Base-by-base conservation (phyloP, 1,140 invertebrate genomes). In the Belonocnema kinseyi region DNA sequence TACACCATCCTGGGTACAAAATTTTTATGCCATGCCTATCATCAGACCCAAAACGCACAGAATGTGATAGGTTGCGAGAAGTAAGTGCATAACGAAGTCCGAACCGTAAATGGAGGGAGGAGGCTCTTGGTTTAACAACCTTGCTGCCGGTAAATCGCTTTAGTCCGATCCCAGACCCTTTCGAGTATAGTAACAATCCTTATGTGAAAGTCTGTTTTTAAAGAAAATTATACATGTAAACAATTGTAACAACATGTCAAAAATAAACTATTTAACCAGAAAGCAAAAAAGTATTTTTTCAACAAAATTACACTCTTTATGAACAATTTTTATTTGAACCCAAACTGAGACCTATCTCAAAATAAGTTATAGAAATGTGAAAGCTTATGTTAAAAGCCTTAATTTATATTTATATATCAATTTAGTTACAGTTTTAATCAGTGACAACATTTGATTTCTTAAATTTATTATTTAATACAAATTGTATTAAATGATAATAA, bases 131-230 rank as follows among this genome's bases (percentile, higher is more conserved):
- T 77, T 78, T 54, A 72, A 73, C 72, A 33, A 70, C 77, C 79
- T 73, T 80, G 80, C 77, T 78, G 79, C 78, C 82, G 80, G 79
- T 66, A 82, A 84, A 76, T 78, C 72, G 26, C 80, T 79, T 84
- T 84, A 84, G 82, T 82, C 78, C 73, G 77, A 79, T 84, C 46
- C 77, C 70, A 76, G 80, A 80, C 81, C 80, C 76, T 77, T 81
- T 82, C 80, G 80, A 80, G 80, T 77, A 56, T 81, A 83, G 74
- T 54, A 70, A 71, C 56, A 70, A 46, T 66, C 19, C 21, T 40
- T 14, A 10, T 74, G 56, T 76, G 26, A 72, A 46, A 72, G 50
- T 72, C 26, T 10, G 54, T 72, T 14, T 17, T 7, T 3, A 26
- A 76, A 56, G 46, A 52, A 16, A 4, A 50, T 21, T 70, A 75